Base-by-base conservation (phyloP, 2,113 vertebrate genomes). In the Dasyornis broadbenti region DNA sequence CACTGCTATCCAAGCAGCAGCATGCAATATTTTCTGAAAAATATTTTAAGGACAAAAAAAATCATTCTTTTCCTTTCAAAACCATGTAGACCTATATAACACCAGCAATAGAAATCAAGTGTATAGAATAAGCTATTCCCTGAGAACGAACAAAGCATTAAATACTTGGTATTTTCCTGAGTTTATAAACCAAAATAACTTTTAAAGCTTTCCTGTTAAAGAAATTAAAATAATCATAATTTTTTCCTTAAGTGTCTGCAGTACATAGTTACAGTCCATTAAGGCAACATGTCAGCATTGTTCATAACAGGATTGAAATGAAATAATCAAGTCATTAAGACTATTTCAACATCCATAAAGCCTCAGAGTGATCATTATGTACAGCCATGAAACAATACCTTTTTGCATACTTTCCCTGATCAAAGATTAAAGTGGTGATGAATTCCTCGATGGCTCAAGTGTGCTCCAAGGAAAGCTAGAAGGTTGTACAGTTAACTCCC, bases 401-500 rank as follows among this genome's bases (percentile, higher is more conserved):
- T 97, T 97, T 97, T 96, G 63, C 92, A 97, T 94, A 98, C 26
- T 97, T 97, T 94, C 71, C 95, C 97, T 89, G 70, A 90, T 96
- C 89, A 98, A n/a, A n/a, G 89, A 96, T 97, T 97, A 97, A 97
- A 97, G 91, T 96, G 96, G 86, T 97, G 97, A 97, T 96, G 97
- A 97, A 96, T 97, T 98, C 97, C 98, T 98, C 98, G 99, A 99
- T 97, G 99, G 99, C 98, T 98, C 98, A 98, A 99, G 98, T 99
- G 99, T 99, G 98, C 99, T 99, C 99, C 99, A 99, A 99, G 99
- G 99, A 99, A 99, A 99, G 99, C 99, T 99, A 99, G 99, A 99
- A 99, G 99, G 99, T 99, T 99, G 99, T 99, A 99, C 98, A 99
- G 99, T 99, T 99, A 99, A 99, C 99, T 99, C 99, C 99, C 99